These are phyloP conservation scores for Neotoma lepida DNA, from an alignment of 2,113 vertebrate species.

Conservation along the genomic window DNA sequence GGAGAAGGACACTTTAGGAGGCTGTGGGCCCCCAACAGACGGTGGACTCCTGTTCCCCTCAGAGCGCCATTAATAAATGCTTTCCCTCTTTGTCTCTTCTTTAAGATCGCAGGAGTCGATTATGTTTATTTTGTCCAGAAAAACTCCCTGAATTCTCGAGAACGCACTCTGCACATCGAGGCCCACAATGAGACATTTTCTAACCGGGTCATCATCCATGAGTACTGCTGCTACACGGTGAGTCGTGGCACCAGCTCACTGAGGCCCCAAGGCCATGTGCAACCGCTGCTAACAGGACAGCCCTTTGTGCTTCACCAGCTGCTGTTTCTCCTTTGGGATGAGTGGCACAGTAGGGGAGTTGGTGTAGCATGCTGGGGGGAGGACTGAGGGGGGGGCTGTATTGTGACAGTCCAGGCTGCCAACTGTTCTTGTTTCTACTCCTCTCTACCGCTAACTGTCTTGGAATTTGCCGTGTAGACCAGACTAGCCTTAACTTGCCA, in stretches of 20 bases:
- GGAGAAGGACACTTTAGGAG: accelerated
- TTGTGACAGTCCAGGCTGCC: background rate
- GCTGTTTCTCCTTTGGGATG: accelerated
- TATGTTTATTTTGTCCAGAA: conserved; percentile 98
- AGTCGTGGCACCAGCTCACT: conserved; percentile 73
- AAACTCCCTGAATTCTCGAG: conserved; percentile 93
- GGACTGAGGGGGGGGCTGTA: accelerated
- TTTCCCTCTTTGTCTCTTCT: background rate
- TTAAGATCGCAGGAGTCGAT: conserved; percentile 95
- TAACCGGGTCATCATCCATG: conserved; percentile 94
- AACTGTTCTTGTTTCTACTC: background rate
- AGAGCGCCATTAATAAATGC: accelerated
- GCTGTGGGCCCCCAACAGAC: accelerated
- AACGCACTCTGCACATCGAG: conserved; percentile 96
- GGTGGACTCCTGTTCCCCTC: accelerated
- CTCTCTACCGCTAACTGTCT: background rate
- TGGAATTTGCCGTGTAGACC: background rate
- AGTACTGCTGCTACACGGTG: conserved; percentile 96
- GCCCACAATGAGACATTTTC: conserved; percentile 97
- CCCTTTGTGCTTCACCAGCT: background rate
- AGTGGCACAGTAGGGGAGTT: accelerated
- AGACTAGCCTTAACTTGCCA: background rate
- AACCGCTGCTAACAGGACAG: background rate
- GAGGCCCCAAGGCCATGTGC: background rate
- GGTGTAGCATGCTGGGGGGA: too few relatives aligned